Base-by-base conservation (phyloP, 2,888 invertebrate genomes). In the Gandaritis pyraliata region DNA sequence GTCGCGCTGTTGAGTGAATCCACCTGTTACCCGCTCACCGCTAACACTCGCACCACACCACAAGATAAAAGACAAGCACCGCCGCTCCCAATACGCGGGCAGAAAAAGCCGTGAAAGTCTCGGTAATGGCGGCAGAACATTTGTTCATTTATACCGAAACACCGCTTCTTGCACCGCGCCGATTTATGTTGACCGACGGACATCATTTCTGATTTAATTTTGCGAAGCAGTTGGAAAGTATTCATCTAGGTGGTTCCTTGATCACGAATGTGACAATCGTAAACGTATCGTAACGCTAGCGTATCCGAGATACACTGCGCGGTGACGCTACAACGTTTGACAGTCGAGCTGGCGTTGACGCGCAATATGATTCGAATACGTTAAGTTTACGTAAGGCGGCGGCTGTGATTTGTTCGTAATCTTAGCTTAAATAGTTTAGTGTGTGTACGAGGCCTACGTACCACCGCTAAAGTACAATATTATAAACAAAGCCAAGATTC, bases 101-200 rank as follows among this genome's bases (percentile, higher is more conserved):
- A 78, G 83, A 88, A 88, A 88, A 88, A 88, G 83, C 84, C 83
- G 88, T 87, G 88, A 88, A 88, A 81, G 72, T 66, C 58, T 71
- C 69, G 82, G 87, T 88, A 88, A 88, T 88, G 84, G 86, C 77
- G 75, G 72, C 75, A 74, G 78, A 83, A 88, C 88, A 88, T 88
- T 87, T 88, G 88, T 88, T 82, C 78, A 77, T 86, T 88, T 88
- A 88, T 87, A 85, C 87, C 74, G 66, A 67, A 68, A 70, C 68
- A 65, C 53, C 63, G 53, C 48, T 65, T 65, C 55, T 64, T 65
- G 39, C 45, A 36, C 53, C 45, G 54, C 65, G 55, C 67, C 75
- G 77, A 78, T 79, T 78, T 80, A 79, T 79, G 70, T 74, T 56
- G 60, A 11, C 68, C 70, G 65, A 56, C 70, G 54, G 66, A 63